phyloP scores from a whole-genome alignment of 2,113 vertebrate genomes.

The Sinocyclocheilus rhinocerous region DNA sequence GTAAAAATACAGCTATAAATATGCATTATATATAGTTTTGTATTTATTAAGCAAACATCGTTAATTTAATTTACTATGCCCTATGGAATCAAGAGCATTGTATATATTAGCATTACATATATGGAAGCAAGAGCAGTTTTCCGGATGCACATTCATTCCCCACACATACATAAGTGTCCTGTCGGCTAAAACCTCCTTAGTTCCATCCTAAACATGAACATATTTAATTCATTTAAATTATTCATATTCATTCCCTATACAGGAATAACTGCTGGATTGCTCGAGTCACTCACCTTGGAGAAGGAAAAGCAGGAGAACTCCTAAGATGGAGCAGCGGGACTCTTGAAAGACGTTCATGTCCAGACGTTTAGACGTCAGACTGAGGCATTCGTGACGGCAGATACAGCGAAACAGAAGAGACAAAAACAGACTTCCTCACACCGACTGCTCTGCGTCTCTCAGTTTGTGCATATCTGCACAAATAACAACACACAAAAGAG shows the following conservation, averaged over 20 bases:
- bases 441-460: no score
- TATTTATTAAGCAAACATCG: background rate
- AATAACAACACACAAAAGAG: background rate
- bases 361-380: background rate
- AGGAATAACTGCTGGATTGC: no score
- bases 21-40: background rate
- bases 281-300: background rate
- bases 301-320: background rate
- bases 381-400: background rate
- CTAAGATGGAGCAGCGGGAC: background rate
- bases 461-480: background rate
- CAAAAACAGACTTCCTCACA: background rate
- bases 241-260: no score
- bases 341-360: background rate
- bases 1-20: background rate
- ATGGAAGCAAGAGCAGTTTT: background rate
- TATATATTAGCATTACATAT: background rate
- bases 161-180: background rate
- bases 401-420: background rate
- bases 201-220: no score
- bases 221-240: no score
- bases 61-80: background rate
- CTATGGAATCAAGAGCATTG: background rate
- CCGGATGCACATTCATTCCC: background rate
- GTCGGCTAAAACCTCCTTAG: background rate